Evolutionary conservation across 2,113 vertebrate species (phyloP), one percentile per base, ranked within the genome.

Genomic region (Argyrosomus japonicus): DNA sequence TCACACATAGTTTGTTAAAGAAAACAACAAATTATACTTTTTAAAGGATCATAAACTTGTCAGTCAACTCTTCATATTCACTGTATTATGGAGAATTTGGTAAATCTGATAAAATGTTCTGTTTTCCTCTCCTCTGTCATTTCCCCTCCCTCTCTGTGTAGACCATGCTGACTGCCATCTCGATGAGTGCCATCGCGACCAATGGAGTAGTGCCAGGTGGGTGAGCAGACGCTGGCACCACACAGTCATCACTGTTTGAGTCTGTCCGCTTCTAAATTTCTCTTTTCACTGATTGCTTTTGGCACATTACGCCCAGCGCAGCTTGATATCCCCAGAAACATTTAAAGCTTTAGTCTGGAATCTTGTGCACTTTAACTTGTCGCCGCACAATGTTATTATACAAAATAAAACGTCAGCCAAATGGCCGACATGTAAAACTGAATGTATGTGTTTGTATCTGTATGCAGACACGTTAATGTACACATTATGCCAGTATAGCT

Each of bases 161-260:
- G 98, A 99, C 98, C 9, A 99, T 99, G 98, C 96, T 99, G 94
- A 99, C 98, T 15, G 98, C 98, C 92, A 99, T 99, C 91, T 99
- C 98, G 23, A 99, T 99, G 98, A 99, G 98, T 4, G 98, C 98
- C 1, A 99, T 99, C 2, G 98, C 98, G 27, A 99, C 98, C 89
- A 99, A 99, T 75, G 98, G 98, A 72, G 98, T 99, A 12, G 98
- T 99, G 86, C 98, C 98, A 96, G 98, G 98, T 99, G 96, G 83
- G 93, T 94, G 89, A 93, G 82, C 90, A 92, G 90, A 92, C 88
- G 70, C 89, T 79, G 89, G 85, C 86, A 77, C 82, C 85, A 79
- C 77, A 76, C 83, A 90, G 80, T 79, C 87, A 75, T 87, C 89
- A 9, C 90, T 68, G 87, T 90, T 92, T 88, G 91, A 90, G 68